Base-by-base conservation (phyloP, 2,113 vertebrate genomes). In the Antechinus stuartii region DNA sequence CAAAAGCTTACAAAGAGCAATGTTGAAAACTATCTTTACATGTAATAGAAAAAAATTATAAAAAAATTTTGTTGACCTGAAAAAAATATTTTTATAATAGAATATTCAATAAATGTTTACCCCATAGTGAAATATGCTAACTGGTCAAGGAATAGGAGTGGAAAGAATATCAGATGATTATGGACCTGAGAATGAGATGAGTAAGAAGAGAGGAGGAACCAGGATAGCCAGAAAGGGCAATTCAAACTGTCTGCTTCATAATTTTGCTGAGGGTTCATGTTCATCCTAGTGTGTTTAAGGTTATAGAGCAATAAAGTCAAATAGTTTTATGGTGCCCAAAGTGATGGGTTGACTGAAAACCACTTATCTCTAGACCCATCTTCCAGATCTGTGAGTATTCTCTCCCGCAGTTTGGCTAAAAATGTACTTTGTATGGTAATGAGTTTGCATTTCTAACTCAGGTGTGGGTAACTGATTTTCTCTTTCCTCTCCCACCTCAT, bases 401-500 rank as follows among this genome's bases (percentile, higher is more conserved):
- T 7, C 68, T n/a, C n/a, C n/a, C n/a, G 19, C 2, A 23, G n/a
- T 84, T 84, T 1, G 2, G 7, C 35, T 42, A 42, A 84, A 84
- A 84, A 42, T 84, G 6, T 42, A 23, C 68, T 84, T 23, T 42
- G 16, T 23, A 84, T 5, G 22, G 6, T 84, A 42, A 84, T 1
- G 3, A 30, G 2, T 91, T 52, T 52, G 2, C n/a, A 89, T 54
- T 96, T 95, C 49, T 35, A 50, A 54, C 54, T 84, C 84, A 46
- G 8, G n/a, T 8, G 91, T 68, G 89, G 27, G 55, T 6, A 49
- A 8, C 46, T 8, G 10, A 27, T 46, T 46, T 47, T 50, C 52
- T 42, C 57, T 19, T 35, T 55, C 16, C 22, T 23, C 24, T 12
- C n/a, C 0, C 0, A 0, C 3, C 16, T 7, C 46, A 9, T 50